These are phyloP conservation scores for Acheta domesticus DNA, from an alignment of 2,888 invertebrate species.

Conservation along the genomic window DNA sequence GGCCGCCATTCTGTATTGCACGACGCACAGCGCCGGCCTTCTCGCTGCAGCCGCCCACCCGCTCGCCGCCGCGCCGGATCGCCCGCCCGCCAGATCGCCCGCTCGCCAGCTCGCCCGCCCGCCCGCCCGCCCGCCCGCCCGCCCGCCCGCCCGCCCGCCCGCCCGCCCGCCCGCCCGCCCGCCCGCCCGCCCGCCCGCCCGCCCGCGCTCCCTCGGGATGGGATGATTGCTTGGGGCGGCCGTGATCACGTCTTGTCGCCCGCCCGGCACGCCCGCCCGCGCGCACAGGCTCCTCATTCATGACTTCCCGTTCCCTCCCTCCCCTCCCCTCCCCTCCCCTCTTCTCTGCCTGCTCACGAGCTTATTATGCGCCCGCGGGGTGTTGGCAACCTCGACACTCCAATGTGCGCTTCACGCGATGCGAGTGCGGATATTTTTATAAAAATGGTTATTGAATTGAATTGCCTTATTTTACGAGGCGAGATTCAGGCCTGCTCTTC, in stretches of 20 bases:
- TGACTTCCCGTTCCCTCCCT: not conserved
- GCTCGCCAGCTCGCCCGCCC: not conserved
- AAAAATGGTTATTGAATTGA: no score
- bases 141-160: not conserved
- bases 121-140: not conserved
- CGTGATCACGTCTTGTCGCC: not conserved
- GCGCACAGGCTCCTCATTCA: slow-evolving; percentile 5
- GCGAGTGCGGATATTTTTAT: no score
- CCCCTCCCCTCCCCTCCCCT: not conserved
- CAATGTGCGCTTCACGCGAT: no score
- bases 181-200: not conserved
- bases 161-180: not conserved
- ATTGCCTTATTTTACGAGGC: no score
- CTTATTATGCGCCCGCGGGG: no score
- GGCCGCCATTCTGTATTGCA: no score
- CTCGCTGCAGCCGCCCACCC: not conserved
- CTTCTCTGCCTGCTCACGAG: no score
- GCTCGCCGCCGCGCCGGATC: no score
- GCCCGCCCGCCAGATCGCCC: not conserved
- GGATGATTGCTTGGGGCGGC: not conserved
- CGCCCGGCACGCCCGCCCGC: not conserved
- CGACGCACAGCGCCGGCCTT: no score
- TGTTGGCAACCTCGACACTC: no score
- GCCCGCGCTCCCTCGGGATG: not conserved
- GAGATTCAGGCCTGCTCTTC: no score